Conservation (phyloP, 2,888 invertebrate genomes). For the Coelopa pilipes region DNA sequence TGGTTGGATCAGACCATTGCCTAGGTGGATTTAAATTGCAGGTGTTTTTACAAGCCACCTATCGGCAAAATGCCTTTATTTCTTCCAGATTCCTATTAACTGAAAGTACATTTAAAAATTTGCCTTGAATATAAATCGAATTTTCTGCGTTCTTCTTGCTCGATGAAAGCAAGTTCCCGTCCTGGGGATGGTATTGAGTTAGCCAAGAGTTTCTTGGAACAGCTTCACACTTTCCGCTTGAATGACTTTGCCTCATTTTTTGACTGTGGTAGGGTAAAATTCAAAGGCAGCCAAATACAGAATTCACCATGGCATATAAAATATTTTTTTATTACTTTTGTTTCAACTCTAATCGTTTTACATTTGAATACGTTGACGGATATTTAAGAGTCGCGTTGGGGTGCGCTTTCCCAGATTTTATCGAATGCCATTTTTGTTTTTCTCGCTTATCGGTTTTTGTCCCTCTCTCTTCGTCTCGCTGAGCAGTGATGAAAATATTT, state of each 20-base stretch:
- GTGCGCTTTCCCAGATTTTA: neutral
- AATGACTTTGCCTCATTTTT: constrained; percentile 6
- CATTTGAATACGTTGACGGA: constrained; percentile 35
- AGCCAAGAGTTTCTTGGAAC: constrained; percentile 1
- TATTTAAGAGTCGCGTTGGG: neutral
- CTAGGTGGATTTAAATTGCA: too few species aligned
- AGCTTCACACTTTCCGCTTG: constrained; percentile 31
- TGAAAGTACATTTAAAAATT: too few species aligned
- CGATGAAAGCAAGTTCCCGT: too few species aligned
- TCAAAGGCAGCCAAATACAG: constrained; percentile 28
- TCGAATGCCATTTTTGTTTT: neutral
- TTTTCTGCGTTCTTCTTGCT: too few species aligned
- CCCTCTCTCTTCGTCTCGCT: too few species aligned
- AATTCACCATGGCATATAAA: constrained; percentile 41
- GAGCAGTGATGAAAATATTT: neutral
- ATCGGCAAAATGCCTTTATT: too few species aligned
- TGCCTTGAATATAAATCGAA: too few species aligned
- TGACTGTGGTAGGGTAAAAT: neutral
- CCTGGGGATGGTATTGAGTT: too few species aligned
- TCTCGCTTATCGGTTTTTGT: neutral
- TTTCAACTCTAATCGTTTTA: constrained; percentile 41
- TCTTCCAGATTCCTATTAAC: too few species aligned
- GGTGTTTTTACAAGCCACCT: too few species aligned
- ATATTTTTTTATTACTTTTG: constrained; percentile 42
- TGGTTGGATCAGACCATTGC: too few species aligned